Evolutionary conservation across 2,797 vertebrate species (phyloP).

Genomic region (Babyrousa celebensis): DNA sequence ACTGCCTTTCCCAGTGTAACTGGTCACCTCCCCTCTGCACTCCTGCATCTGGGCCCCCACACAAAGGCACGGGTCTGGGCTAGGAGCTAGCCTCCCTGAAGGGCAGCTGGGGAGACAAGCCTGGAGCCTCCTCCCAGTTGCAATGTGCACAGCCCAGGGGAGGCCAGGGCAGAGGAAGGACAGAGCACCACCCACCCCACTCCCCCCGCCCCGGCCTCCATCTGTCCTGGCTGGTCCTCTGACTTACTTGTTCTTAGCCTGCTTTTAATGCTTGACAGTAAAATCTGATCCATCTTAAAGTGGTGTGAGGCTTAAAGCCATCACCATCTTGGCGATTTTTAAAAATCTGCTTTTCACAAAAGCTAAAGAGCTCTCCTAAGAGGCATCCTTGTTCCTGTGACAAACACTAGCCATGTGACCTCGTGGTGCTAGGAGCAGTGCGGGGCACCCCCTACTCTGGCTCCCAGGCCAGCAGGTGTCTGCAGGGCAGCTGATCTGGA

Average conservation of each 20-base stretch:
- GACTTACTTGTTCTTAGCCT: background rate
- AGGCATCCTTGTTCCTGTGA: background rate
- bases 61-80: background rate
- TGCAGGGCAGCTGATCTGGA: rapidly evolving
- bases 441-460: background rate
- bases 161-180: background rate
- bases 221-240: background rate
- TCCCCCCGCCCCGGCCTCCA: background rate
- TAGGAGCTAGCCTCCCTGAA: background rate
- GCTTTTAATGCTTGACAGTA: background rate
- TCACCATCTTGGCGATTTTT: background rate
- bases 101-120: rapidly evolving
- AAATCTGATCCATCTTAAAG: background rate
- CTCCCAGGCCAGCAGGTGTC: rapidly evolving
- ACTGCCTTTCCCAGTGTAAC: rapidly evolving
- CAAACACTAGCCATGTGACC: background rate
- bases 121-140: background rate
- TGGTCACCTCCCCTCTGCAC: rapidly evolving
- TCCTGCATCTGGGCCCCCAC: background rate
- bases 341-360: background rate
- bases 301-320: rapidly evolving
- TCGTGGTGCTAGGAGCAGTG: rapidly evolving
- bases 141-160: rapidly evolving
- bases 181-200: too few relatives aligned
- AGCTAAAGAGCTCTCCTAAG: background rate